Evolutionary conservation across 2,797 vertebrate genomes (phyloP).

Genomic region (Adelosebastes latens): DNA sequence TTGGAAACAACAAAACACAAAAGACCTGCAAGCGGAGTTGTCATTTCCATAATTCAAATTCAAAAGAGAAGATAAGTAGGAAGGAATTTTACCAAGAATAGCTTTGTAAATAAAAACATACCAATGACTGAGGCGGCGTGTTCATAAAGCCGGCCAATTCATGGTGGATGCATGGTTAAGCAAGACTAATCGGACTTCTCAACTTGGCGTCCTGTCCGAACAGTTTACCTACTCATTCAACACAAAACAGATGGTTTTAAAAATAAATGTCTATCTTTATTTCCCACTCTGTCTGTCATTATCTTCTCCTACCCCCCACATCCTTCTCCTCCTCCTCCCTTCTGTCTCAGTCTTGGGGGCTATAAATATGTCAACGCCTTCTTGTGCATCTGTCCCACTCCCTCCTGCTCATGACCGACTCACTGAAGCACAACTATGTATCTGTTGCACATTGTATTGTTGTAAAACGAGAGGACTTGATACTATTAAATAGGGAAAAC

Average conservation of each 20-base stretch:
- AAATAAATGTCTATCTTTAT: constrained; percentile 67
- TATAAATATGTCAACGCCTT: constrained; percentile 57
- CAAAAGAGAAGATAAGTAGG: no score
- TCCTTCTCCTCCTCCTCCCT: constrained; percentile 10
- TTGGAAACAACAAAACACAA: no score
- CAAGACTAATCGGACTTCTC: background rate
- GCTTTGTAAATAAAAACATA: no score
- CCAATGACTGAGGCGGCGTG: no score
- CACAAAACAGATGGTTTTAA: constrained; percentile 78
- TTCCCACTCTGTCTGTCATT: constrained; percentile 58
- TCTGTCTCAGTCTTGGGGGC: constrained; percentile 18
- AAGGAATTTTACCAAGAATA: no score
- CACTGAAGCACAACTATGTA: background rate
- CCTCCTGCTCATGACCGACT: background rate
- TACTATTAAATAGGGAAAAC: background rate
- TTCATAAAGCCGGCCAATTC: no score
- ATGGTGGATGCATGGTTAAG: background rate
- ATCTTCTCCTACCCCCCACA: constrained; percentile 32
- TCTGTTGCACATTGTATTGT: background rate
- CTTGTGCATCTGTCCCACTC: constrained; percentile 32
- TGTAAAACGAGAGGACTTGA: background rate
- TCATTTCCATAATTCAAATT: no score
- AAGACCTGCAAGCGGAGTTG: no score
- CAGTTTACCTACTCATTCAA: constrained; percentile 70
- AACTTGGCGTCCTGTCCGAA: constrained; percentile 6